Base-by-base conservation (phyloP, 2,888 invertebrate genomes). In the Parnassius mnemosyne region DNA sequence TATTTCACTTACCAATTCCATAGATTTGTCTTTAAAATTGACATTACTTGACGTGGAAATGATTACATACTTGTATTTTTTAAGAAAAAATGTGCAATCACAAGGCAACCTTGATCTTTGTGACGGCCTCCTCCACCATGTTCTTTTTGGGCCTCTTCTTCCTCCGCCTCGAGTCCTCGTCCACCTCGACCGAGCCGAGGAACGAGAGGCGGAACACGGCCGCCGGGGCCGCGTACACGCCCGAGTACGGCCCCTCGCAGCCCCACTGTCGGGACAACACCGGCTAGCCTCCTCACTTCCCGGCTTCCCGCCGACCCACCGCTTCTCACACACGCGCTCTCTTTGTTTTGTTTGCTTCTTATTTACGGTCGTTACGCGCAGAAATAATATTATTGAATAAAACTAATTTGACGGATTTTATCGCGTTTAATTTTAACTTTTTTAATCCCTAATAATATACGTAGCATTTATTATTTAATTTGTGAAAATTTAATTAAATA, bases 111-210 rank as follows among this genome's bases (percentile, higher is more conserved):
- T 96, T 96, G 84, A 96, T 95, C 92, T 95, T 96, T 88, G 94
- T 94, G 90, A 96, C 96, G 77, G 96, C 96, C 87, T 96, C 95
- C 92, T 96, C 96, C 80, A 96, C 96, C 96, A 96, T 96, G 92
- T 95, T 94, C 94, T 96, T 96, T 95, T 96, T 96, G 92, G 94
- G 95, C 79, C 96, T 92, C 87, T 94, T 94, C 87, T 95, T 94
- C 79, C 95, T 92, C 76, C 95, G 92, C 75, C 95, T 90, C 79
- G 93, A 93, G 93, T 95, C 95, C 93, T 96, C 96, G 85, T 96
- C 95, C 83, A 96, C 95, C 92, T 96, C 96, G 84, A 96, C 95
- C 78, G 96, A 96, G 87, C 96, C 96, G 84, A 96, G 95, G 93
- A 96, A 96, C 78, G 94, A 93, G 74, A 96, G 95, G 74, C 95